These are phyloP conservation scores for Drosophila recens DNA, from an alignment of 2,888 invertebrate genomes.

Conservation along the genomic window DNA sequence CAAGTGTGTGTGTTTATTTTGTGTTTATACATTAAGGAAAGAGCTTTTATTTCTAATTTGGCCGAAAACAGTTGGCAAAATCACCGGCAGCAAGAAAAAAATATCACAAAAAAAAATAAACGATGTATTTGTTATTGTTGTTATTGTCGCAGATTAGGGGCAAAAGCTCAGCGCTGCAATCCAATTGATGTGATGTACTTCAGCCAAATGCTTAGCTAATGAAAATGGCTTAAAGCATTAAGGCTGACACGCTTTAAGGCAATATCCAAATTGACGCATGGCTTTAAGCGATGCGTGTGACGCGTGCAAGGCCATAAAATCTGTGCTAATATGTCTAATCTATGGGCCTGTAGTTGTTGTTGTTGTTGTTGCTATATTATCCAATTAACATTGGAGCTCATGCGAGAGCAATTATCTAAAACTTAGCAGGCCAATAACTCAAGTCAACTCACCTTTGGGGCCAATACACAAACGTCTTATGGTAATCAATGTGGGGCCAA, in stretches of 20 bases:
- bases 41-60: constrained; percentile 77
- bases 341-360: constrained; percentile 20
- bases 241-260: constrained; percentile 16
- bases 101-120: constrained; percentile 28
- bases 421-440: constrained; percentile 66
- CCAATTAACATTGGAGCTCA: constrained; percentile 66
- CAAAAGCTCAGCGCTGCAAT: constrained; percentile 53
- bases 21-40: constrained; percentile 59
- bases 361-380: constrained; percentile 21
- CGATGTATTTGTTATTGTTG: constrained; percentile 14
- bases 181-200: constrained; percentile 35
- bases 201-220: constrained; percentile 45
- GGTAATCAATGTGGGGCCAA: constrained; percentile 56
- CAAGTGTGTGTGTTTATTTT: constrained; percentile 25
- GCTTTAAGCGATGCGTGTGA: constrained; percentile 22
- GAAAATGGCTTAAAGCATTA: constrained; percentile 45
- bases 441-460: constrained; percentile 63
- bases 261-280: constrained; percentile 9
- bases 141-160: constrained; percentile 8
- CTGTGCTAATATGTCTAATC: constrained; percentile 66
- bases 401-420: constrained; percentile 70
- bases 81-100: constrained; percentile 69
- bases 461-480: constrained; percentile 41
- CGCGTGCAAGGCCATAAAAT: constrained; percentile 67
- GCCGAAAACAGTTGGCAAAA: constrained; percentile 50